phyloP scores from a whole-genome alignment of 2,888 invertebrate genomes.

The Pheosia gnoma region DNA sequence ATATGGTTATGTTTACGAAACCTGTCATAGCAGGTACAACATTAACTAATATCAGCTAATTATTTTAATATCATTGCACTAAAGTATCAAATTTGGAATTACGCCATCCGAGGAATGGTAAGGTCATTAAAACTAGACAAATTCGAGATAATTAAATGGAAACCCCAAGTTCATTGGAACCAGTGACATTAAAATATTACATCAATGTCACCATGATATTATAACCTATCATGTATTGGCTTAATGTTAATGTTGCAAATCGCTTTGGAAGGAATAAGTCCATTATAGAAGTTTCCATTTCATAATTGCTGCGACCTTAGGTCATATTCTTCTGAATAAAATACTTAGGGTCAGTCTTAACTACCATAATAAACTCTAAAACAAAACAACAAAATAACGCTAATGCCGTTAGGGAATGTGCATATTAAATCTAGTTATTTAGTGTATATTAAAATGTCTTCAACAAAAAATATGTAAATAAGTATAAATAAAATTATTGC shows the following conservation, averaged over 20 bases:
- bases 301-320: slow-evolving; percentile 51
- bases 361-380: slow-evolving; percentile 79
- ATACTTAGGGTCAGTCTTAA: slow-evolving; percentile 82
- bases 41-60: slow-evolving; percentile 57
- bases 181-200: slow-evolving; percentile 3
- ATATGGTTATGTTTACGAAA: slow-evolving; percentile 35
- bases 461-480: slow-evolving; percentile 67
- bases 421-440: slow-evolving; percentile 73
- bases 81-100: slow-evolving; percentile 78
- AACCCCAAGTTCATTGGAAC: slow-evolving; percentile 34
- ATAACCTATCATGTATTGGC: slow-evolving; percentile 3
- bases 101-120: slow-evolving; percentile 77
- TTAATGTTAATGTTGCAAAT: slow-evolving; percentile 7
- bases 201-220: neutral
- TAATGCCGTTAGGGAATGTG: slow-evolving; percentile 81
- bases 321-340: slow-evolving; percentile 61
- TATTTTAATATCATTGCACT: slow-evolving; percentile 80
- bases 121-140: slow-evolving; percentile 70
- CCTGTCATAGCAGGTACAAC: slow-evolving; percentile 36
- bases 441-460: slow-evolving; percentile 75
- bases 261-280: slow-evolving; percentile 25
- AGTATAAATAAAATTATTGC: slow-evolving; percentile 79
- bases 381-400: slow-evolving; percentile 78
- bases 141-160: slow-evolving; percentile 71
- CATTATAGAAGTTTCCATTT: slow-evolving; percentile 30